Evolutionary conservation across 2,797 vertebrate species (phyloP).

Genomic region (Dipus sagitta): DNA sequence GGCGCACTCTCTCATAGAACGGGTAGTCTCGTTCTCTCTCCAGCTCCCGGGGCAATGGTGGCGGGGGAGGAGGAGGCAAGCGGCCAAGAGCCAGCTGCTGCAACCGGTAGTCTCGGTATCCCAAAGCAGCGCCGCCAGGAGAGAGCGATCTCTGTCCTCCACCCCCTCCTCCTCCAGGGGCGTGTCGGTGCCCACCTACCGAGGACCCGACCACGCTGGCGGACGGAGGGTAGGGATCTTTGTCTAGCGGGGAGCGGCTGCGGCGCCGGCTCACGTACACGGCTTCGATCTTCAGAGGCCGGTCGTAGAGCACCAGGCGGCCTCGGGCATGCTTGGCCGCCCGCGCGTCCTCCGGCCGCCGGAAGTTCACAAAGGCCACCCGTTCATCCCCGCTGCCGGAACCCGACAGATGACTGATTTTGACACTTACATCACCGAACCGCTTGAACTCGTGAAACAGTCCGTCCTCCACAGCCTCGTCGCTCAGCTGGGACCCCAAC

Average conservation of each 20-base stretch:
- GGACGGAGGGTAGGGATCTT: constrained; percentile 89
- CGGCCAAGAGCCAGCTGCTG: constrained; percentile 97
- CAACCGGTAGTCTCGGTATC: constrained; percentile 96
- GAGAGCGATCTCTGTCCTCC: constrained; percentile 93
- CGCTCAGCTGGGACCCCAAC: constrained; percentile 96
- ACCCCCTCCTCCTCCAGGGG: constrained; percentile 77
- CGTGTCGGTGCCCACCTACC: constrained; percentile 89
- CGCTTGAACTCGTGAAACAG: constrained; percentile 99
- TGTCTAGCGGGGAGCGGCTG: constrained; percentile 95
- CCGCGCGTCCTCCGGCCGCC: constrained; percentile 96
- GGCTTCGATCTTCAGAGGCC: constrained; percentile 97
- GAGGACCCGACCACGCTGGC: constrained; percentile 87
- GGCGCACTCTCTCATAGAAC: constrained; percentile 94
- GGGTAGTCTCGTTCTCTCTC: constrained; percentile 96
- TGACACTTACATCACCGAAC: constrained; percentile 98
- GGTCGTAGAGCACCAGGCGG: constrained; percentile 95
- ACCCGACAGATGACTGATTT: constrained; percentile 94
- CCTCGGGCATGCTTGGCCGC: constrained; percentile 97
- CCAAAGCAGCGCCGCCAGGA: constrained; percentile 91
- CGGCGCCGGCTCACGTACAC: constrained; percentile 94
- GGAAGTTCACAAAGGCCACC: constrained; percentile 97
- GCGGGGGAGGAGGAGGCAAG: constrained; percentile 95
- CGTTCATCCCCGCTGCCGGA: constrained; percentile 92
- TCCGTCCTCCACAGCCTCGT: constrained; percentile 98
- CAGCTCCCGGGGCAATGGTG: constrained; percentile 95